Conservation (phyloP, 35 echinoderm and acorn worm species). For the Apostichopus parvimensis region DNA sequence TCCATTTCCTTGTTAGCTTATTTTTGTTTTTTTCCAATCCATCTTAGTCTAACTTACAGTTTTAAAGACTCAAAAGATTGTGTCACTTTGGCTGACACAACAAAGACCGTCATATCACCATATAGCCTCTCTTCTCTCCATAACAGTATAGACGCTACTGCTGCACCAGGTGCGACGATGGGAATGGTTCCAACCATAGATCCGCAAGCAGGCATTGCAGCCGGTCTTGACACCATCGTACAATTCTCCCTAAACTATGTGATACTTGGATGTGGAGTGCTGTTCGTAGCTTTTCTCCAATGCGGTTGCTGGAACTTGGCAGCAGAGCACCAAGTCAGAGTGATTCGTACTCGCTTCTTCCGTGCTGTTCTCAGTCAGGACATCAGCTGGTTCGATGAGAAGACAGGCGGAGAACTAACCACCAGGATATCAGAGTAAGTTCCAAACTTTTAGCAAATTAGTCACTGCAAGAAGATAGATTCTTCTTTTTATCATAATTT, state of each 20-base stretch:
- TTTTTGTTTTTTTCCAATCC: no score
- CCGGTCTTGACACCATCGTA: slow-evolving; percentile 24
- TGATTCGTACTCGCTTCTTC: slow-evolving; percentile 69
- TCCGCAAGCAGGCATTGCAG: neutral
- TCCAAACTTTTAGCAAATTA: neutral
- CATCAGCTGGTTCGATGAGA: slow-evolving; percentile 91
- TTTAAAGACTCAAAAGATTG: no score
- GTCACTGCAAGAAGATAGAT: no score
- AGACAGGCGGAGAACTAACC: slow-evolving; percentile 88
- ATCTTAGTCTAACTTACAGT: no score
- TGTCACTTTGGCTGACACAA: no score
- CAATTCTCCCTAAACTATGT: slow-evolving; percentile 70
- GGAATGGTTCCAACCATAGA: neutral
- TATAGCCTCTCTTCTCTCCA: neutral
- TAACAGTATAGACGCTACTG: neutral
- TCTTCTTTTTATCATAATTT: no score
- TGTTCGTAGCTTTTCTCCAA: slow-evolving; percentile 70
- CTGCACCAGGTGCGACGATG: neutral
- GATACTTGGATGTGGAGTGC: slow-evolving; percentile 59
- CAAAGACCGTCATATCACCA: no score
- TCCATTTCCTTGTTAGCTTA: no score
- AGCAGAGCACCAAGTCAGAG: slow-evolving; percentile 69
- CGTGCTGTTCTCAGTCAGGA: slow-evolving; percentile 80
- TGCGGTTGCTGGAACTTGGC: slow-evolving; percentile 64
- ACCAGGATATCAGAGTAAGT: slow-evolving; percentile 95